Evolutionary conservation across 2,113 vertebrate species (phyloP), one percentile per base, ranked within the genome.

Genomic region (Maccullochella peelii): DNA sequence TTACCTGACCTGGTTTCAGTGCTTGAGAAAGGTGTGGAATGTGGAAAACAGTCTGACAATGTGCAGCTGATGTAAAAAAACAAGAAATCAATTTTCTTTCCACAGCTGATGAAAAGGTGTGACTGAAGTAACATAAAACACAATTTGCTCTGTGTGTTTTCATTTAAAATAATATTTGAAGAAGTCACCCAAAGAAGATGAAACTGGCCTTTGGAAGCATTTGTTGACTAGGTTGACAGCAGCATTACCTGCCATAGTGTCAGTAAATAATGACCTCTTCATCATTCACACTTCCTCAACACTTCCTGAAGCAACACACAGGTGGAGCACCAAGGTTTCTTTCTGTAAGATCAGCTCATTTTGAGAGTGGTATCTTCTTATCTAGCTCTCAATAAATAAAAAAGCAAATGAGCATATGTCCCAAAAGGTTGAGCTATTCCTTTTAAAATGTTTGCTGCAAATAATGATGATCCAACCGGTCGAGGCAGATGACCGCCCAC

Each of bases 1-100:
- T 86, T 89, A 83, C 81, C 68, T 85, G 87, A 90, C 84, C 89
- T 91, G 91, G 72, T 88, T 92, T 84, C 42, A n/a, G 77, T 25
- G 75, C 62, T 90, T 76, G 63, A 70, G 38, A 76, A 85, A 85
- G 27, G 75, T 66, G 80, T 75, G 70, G 72, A 90, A 94, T 91
- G 74, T 84, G 78, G 36, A 87, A 91, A 90, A 78, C 83, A 74
- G 72, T 30, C 75, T 68, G 62, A 68, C 73, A 78, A 66, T 55
- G 38, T 84, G 57, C 72, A 78, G 77, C 55, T 72, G 70, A 8
- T 69, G 80, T 61, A 5, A 57, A 59, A 68, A 66, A 36, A 33
- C n/a, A 80, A n/a, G 6, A 57, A 82, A 70, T 68, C 8, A 21
- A 25, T 33, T 62, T 73, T 63, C 58, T 72, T 14, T 20, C 21